A percentile compares a stretch with the other conserved stretches of the same genome.
Evolutionary conservation across 2,888 invertebrate genomes (phyloP).

Genomic region (Caenorhabditis doughertyi): DNA sequence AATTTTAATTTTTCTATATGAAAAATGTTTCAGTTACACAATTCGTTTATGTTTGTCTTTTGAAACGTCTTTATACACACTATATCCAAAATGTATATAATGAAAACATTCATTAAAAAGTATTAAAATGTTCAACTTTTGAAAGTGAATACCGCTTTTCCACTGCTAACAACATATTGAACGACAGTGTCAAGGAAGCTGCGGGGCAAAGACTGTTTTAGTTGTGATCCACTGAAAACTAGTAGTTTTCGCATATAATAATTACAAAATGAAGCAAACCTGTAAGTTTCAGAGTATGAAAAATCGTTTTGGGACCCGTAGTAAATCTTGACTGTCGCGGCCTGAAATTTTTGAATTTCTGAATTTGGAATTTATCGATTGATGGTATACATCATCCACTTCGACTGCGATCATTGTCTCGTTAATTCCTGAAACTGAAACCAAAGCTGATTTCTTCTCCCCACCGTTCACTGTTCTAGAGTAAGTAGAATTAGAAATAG

Average conservation of each 20-base stretch:
- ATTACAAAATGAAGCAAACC: too few relatives aligned
- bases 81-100: too few relatives aligned
- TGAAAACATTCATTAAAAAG: too few relatives aligned
- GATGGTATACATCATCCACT: constrained; percentile 10
- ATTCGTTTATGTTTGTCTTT: too few relatives aligned
- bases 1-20: not conserved
- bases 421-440: not conserved
- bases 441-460: constrained; percentile 1
- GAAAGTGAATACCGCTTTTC: constrained; percentile 23
- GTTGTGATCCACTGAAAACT: too few relatives aligned
- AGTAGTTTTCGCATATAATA: too few relatives aligned
- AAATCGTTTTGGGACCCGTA: constrained; percentile 27
- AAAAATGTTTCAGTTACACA: not conserved
- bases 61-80: too few relatives aligned
- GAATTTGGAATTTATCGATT: not conserved
- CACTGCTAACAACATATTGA: constrained; percentile 30
- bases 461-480: not conserved
- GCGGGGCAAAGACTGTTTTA: too few relatives aligned
- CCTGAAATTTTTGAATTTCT: not conserved
- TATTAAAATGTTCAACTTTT: not conserved
- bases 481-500: constrained; percentile 5
- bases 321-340: constrained; percentile 12
- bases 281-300: too few relatives aligned
- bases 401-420: constrained; percentile 8
- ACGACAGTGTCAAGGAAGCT: constrained; percentile 12